These are phyloP conservation scores for Rhopalosiphum nymphaeae DNA, from an alignment of 2,888 invertebrate species.

Conservation along the genomic window DNA sequence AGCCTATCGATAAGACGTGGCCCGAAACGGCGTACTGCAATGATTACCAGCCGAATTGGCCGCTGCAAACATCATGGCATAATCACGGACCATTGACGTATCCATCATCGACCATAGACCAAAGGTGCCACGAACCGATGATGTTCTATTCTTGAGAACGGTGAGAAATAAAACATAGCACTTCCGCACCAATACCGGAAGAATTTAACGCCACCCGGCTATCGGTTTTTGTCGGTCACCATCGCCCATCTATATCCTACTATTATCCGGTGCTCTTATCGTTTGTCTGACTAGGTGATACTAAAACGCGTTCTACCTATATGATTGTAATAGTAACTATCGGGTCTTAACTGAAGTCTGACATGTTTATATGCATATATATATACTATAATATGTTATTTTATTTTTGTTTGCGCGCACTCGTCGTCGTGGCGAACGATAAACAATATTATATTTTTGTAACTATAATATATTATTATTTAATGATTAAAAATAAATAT, in stretches of 20 bases:
- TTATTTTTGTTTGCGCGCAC: neutral
- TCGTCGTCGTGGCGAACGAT: neutral
- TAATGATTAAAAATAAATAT: neutral
- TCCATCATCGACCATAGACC: slow-evolving; percentile 21
- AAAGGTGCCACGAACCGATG: slow-evolving; percentile 45
- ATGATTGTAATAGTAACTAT: neutral
- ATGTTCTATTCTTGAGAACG: slow-evolving; percentile 56
- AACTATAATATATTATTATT: neutral
- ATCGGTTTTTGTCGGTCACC: neutral
- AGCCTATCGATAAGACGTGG: neutral
- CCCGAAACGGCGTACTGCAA: slow-evolving; percentile 2
- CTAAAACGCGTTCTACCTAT: neutral
- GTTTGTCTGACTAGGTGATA: neutral
- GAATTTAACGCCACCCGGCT: neutral
- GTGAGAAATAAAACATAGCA: neutral
- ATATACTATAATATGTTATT: neutral
- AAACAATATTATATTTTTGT: neutral
- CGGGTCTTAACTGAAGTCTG: neutral
- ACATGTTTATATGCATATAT: neutral
- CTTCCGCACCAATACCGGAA: neutral
- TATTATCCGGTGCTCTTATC: neutral
- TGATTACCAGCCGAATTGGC: slow-evolving; percentile 21
- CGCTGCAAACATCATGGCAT: slow-evolving; percentile 52
- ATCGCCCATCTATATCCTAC: neutral
- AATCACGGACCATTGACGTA: slow-evolving; percentile 44